A percentile compares a stretch with the other conserved stretches of the same genome.
Conservation (phyloP, 1,140 invertebrate species). For the Fopius arisanus region DNA sequence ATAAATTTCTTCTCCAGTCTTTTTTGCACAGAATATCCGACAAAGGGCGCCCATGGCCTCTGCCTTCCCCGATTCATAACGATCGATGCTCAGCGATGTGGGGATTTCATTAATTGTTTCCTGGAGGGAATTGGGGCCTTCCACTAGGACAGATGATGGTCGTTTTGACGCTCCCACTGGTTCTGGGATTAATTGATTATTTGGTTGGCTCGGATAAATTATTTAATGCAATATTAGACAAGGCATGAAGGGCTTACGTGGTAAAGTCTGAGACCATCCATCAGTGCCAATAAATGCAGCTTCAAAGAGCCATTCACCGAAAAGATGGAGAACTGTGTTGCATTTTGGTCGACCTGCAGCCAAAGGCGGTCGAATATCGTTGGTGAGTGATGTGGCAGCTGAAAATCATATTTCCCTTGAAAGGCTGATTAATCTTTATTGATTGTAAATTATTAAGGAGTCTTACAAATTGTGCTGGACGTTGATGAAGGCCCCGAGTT, state of each 20-base stretch:
- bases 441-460: not conserved
- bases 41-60: constrained; percentile 95
- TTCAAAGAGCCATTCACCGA: constrained; percentile 97
- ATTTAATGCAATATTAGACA: too few species aligned
- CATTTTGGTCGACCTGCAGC: constrained; percentile 86
- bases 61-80: constrained; percentile 85
- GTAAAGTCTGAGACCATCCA: constrained; percentile 67
- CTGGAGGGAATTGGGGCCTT: constrained; percentile 65
- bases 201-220: too few species aligned
- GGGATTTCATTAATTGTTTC: constrained; percentile 62
- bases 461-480: constrained; percentile 73
- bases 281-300: constrained; percentile 87
- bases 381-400: constrained; percentile 66
- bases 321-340: constrained; percentile 93
- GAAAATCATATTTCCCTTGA: too few species aligned
- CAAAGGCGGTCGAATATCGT: constrained; percentile 70
- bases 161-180: constrained; percentile 65
- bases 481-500: constrained; percentile 75
- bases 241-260: constrained; percentile 54
- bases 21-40: constrained; percentile 95
- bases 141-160: constrained; percentile 60
- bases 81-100: constrained; percentile 69
- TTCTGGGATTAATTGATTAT: constrained; percentile 51
- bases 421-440: too few species aligned
- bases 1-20: constrained; percentile 93